Conservation (phyloP, 2,888 invertebrate species). For the Acanthopleura granulata region DNA sequence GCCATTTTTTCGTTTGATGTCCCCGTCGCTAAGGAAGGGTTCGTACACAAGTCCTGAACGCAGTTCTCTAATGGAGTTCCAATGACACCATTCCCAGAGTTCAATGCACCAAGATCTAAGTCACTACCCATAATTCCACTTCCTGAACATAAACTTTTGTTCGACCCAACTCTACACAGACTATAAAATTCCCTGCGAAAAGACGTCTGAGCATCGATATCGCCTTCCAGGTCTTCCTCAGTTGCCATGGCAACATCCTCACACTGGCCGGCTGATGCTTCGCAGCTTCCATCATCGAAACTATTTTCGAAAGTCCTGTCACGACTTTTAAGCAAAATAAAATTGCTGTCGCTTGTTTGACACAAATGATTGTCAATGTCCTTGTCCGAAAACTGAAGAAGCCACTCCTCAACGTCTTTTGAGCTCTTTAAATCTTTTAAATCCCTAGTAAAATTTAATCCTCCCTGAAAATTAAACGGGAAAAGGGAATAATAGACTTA, state of each 20-base stretch:
- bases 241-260: conserved; percentile 12
- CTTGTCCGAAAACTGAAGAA: conserved; percentile 30
- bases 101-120: background rate
- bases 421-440: background rate
- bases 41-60: background rate
- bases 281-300: background rate
- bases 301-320: conserved; percentile 23
- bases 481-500: background rate
- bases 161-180: conserved; percentile 57
- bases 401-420: conserved; percentile 28
- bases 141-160: conserved; percentile 43
- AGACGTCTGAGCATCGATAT: conserved; percentile 37
- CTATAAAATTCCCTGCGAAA: conserved; percentile 63
- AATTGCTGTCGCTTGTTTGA: background rate
- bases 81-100: background rate
- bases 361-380: conserved; percentile 30
- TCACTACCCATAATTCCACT: conserved; percentile 21
- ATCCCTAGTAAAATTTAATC: background rate
- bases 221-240: conserved; percentile 27
- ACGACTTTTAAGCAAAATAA: conserved; percentile 9
- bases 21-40: background rate
- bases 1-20: conserved; percentile 8
- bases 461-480: background rate
- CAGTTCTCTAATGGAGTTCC: background rate
- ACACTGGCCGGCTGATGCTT: conserved; percentile 17